Evolutionary conservation across 2,888 invertebrate genomes (phyloP), one percentile per base, ranked within the genome.

Genomic region (Helicoverpa assulta): DNA sequence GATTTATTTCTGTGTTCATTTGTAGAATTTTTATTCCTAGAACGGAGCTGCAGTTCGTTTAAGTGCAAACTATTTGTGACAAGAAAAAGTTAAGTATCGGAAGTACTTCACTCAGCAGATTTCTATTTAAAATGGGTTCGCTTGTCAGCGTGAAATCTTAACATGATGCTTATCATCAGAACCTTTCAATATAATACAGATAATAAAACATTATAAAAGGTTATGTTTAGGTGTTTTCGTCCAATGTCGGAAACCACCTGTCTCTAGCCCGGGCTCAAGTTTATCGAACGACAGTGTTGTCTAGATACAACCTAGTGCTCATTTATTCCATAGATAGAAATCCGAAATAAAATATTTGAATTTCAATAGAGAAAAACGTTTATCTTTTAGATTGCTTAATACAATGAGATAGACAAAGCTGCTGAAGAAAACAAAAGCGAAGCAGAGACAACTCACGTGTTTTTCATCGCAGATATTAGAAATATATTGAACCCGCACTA

Each of bases 401-500:
- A 33, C 33, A 8, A 33, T 8, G 33, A 7, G 1, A 8, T 8
- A 33, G 7, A 33, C 33, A 7, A 33, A 33, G 6, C 33, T 33
- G 33, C 6, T 33, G 6, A 33, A 54, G 29, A n/a, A 64, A 55
- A 73, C 70, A 73, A 47, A 40, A 33, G 21, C 18, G 21, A 16
- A 19, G 37, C 37, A 51, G 19, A 43, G 21, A 58, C 62, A 33
- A 19, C 19, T 54, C 14, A 14, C n/a, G 54, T 76, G 10, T 63
- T 56, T 65, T 52, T 47, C 61, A 52, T 18, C 18, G 29, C 43
- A 37, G 29, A 51, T 63, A 50, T 47, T n/a, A 26, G 16, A 52
- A 76, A 58, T 54, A 69, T 55, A 70, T n/a, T n/a, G n/a, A n/a
- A n/a, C n/a, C 37, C 73, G n/a, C n/a, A 29, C 43, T 21, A 47